Evolutionary conservation across 1,140 invertebrate species (phyloP).

Genomic region (Drosophila ogumai): DNA sequence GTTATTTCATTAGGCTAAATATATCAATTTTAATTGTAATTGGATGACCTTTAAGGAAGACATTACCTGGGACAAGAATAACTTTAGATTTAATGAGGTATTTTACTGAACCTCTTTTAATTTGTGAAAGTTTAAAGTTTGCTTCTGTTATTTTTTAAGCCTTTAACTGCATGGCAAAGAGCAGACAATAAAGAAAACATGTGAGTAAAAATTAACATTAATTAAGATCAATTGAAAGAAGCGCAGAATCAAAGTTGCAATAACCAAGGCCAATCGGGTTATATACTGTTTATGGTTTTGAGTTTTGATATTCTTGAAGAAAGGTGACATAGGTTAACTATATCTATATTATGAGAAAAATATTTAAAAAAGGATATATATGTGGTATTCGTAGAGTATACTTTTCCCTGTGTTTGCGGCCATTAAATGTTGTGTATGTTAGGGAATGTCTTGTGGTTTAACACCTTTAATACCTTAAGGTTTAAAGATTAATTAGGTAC

Average conservation of each 20-base stretch:
- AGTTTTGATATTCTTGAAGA: slow-evolving; percentile 1
- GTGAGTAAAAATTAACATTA: slow-evolving; percentile 55
- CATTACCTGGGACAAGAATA: not conserved
- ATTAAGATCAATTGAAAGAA: slow-evolving; percentile 67
- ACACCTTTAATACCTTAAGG: slow-evolving; percentile 1
- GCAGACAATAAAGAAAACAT: slow-evolving; percentile 23
- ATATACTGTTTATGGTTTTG: slow-evolving; percentile 1
- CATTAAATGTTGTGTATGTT: not conserved
- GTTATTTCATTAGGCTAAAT: not conserved
- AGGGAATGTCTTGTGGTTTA: slow-evolving; percentile 32
- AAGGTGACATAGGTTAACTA: not conserved
- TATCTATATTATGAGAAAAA: not conserved
- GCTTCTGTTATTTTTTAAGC: not conserved
- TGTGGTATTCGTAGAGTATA: not conserved
- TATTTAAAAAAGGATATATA: not conserved
- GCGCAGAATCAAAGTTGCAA: slow-evolving; percentile 50
- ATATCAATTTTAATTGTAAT: not conserved
- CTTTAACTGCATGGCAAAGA: not conserved
- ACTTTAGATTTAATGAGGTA: not conserved
- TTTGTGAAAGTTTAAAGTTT: not conserved
- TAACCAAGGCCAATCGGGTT: slow-evolving; percentile 27
- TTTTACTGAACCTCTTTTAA: not conserved
- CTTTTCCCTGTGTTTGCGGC: not conserved
- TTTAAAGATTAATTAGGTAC: not conserved
- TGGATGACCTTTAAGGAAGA: not conserved